Base-by-base conservation (phyloP, 2,797 vertebrate species). In the Jordanella pulchra region DNA sequence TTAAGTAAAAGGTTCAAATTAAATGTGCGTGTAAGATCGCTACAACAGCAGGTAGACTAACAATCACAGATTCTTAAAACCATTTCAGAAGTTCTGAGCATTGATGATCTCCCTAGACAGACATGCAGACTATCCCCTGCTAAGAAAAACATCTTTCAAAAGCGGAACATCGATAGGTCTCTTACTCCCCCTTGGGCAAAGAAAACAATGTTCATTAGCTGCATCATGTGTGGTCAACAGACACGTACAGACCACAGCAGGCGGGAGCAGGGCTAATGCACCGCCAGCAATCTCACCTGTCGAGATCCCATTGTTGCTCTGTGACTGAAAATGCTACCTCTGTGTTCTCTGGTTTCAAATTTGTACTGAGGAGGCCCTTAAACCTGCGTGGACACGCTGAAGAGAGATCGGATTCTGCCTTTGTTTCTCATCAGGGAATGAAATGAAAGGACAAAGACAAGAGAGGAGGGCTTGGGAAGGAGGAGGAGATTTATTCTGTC, bases 161-260 rank as follows among this genome's bases (percentile, higher is more conserved):
- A 56, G 63, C 72, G 67, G 77, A 32, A 65, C 77, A 77, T 72
- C 66, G 69, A 69, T 65, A 27, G 66, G 32, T 35, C n/a, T 65
- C 18, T 44, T 21, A 72, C 67, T 65, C 69, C 45, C 69, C 82
- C 79, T 72, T 69, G 71, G 83, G 88, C 78, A 71, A 73, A 76
- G 48, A 75, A 85, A 87, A 85, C 79, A 84, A 82, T 80, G 81
- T 79, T 90, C 73, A 87, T 89, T 87, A 87, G 82, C 79, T 23
- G 83, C 87, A 69, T 89, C 87, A 79, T 86, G 89, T 92, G 90
- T 91, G 90, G 91, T 90, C 91, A 91, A 85, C 79, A 87, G 82
- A 91, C 84, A 86, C 77, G 83, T 71, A 48, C 84, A 77, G 81
- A 87, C 51, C 55, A 64, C 87, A 78, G 84, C 86, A 81, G 89